A percentile compares a stretch with the other conserved stretches of the same genome.
Evolutionary conservation across 2,113 vertebrate genomes (phyloP).

Genomic region (Chionomys nivalis): DNA sequence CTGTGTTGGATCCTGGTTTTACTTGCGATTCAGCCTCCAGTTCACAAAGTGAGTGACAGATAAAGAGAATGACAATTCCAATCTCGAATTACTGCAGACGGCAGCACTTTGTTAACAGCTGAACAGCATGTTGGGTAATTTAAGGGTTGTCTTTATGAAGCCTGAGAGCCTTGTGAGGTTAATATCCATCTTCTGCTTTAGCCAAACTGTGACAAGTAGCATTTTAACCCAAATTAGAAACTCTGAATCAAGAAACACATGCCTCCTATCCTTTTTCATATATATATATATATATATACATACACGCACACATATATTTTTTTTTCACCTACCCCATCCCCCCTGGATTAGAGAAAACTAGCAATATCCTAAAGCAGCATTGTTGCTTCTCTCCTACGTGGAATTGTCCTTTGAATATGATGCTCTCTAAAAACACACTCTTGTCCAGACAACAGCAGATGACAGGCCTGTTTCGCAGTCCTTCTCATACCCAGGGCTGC

Average conservation of each 20-base stretch:
- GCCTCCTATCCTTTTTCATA: neutral
- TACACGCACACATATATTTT: too few species aligned
- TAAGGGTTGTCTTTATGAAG: slow-evolving; percentile 50
- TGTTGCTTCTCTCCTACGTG: neutral
- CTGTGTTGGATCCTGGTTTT: neutral
- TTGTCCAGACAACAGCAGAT: slow-evolving; percentile 52
- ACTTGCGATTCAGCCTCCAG: slow-evolving; percentile 14
- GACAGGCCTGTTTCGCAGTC: neutral
- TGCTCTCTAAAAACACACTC: neutral
- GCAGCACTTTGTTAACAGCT: neutral
- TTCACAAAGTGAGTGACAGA: neutral
- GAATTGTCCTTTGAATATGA: slow-evolving; percentile 45
- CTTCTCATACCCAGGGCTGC: neutral
- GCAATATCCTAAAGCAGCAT: slow-evolving; percentile 29
- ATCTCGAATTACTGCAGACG: neutral
- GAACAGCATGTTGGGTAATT: neutral
- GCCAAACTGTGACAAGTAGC: neutral
- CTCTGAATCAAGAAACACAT: slow-evolving; percentile 51
- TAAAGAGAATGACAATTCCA: slow-evolving; percentile 58
- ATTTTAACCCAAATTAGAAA: slow-evolving; percentile 67
- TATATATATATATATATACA: too few species aligned
- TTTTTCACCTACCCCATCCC: slow-evolving; percentile 58
- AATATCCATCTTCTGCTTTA: neutral
- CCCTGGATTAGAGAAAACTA: slow-evolving; percentile 48
- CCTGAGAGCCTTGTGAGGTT: neutral